Conservation (phyloP, 2,888 invertebrate genomes). For the Drosophila fulvimacula region DNA sequence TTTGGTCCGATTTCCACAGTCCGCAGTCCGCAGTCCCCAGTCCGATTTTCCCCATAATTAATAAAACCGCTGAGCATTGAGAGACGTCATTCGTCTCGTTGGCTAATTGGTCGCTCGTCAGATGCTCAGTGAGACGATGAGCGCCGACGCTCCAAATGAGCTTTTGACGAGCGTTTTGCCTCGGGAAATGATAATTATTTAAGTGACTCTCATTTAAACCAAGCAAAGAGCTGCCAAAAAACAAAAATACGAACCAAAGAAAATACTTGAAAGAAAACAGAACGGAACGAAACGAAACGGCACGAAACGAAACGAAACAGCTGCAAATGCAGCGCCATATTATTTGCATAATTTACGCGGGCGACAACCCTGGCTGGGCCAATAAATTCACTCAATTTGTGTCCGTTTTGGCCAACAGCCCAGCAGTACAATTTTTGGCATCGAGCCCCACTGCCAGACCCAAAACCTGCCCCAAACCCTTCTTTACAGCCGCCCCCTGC, state of each 20-base stretch:
- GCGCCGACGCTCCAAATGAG: slow-evolving; percentile 60
- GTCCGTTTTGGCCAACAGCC: slow-evolving; percentile 33
- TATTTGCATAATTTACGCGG: slow-evolving; percentile 75
- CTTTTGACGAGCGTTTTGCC: slow-evolving; percentile 74
- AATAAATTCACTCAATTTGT: slow-evolving; percentile 61
- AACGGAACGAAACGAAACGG: slow-evolving; percentile 1
- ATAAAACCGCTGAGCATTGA: slow-evolving; percentile 59
- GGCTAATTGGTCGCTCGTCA: slow-evolving; percentile 73
- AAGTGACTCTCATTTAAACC: slow-evolving; percentile 69
- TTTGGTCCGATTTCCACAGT: slow-evolving; percentile 44
- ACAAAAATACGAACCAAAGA: slow-evolving; percentile 6
- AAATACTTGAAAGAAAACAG: slow-evolving; percentile 6
- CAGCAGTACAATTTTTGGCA: slow-evolving; percentile 40
- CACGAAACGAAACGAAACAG: slow-evolving; percentile 20
- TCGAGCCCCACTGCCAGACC: not conserved
- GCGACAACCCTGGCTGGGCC: slow-evolving; percentile 65
- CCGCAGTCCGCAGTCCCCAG: slow-evolving; percentile 35
- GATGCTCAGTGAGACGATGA: slow-evolving; percentile 24
- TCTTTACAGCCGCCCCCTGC: not conserved
- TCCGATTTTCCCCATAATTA: slow-evolving; percentile 67
- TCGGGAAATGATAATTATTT: slow-evolving; percentile 77
- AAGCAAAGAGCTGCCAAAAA: slow-evolving; percentile 50
- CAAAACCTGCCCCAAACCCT: not conserved
- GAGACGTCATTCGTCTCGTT: slow-evolving; percentile 62
- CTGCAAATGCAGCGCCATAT: slow-evolving; percentile 38